Base-by-base conservation (phyloP, 2,888 invertebrate species). In the Synergus laeviventris region DNA sequence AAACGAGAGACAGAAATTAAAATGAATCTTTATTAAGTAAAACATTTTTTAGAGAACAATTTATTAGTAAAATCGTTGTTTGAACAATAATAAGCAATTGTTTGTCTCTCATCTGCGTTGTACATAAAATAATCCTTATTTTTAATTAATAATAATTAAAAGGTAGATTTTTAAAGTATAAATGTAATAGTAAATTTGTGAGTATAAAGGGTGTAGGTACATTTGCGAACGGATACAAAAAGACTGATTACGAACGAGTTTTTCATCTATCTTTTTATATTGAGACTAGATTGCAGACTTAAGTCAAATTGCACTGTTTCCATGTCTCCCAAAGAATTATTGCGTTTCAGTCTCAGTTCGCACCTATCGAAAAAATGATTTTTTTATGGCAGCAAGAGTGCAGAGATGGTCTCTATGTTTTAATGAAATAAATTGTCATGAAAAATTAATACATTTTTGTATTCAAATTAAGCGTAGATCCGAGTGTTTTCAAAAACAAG, bases 201-300 rank as follows among this genome's bases (percentile, higher is more conserved):
- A 49, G 70, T 70, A 49, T 49, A 70, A 70, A 70, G 49, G n/a
- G 14, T 70, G 36, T 70, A 70, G 70, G 31, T 70, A 70, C 70
- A 11, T 70, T 70, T 49, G 49, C 70, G 49, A 70, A 70, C 49
- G 49, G 49, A 70, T 70, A 70, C 36, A 49, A 31, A 66, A 70
- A 49, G 49, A 70, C 70, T 70, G 70, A 49, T 49, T 70, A 70
- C 36, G n/a, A 49, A 70, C 49, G 31, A 49, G 70, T 45, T 45
- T 70, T 70, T 49, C 21, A 16, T 9, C 24, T 70, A 49, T 49
- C 31, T n/a, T 70, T 70, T 49, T 45, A 24, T 16, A 70, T 49
- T n/a, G 31, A 74, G 77, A 79, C 74, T 79, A 78, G 56, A 74
- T 78, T 60, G 74, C 59, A 61, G 61, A 74, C 62, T 76, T 60